Base-by-base conservation (phyloP, 2,888 invertebrate species). In the Zaprionus lineosus region DNA sequence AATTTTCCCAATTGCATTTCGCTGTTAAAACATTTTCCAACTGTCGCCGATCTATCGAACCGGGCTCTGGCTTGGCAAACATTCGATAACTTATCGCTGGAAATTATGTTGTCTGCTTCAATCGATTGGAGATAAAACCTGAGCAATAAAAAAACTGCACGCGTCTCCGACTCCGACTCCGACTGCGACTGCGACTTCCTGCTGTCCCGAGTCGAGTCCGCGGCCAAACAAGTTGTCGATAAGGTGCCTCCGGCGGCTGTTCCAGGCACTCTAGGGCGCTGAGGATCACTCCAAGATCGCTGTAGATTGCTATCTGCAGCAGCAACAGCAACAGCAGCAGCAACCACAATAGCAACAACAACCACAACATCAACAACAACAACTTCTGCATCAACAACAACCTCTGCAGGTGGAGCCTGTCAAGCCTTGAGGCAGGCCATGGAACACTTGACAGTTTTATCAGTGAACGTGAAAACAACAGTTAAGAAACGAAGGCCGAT, bases 41-140 rank as follows among this genome's bases (percentile, higher is more conserved):
- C 24, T 4, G n/a, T 1, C n/a, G 12, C 18, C 36, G 36, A 12
- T 59, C 24, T 18, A 21, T 37, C n/a, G n/a, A n/a, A n/a, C n/a
- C n/a, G n/a, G n/a, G n/a, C n/a, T n/a, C n/a, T n/a, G n/a, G n/a
- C n/a, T n/a, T n/a, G 24, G 26, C n/a, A 40, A 26, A n/a, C 1
- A 33, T 51, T 50, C 55, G 51, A 76, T 70, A 70, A 67, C 18
- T 61, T 76, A 81, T 67, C 74, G 60, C 31, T 11, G 43, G 60
- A 74, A 77, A 78, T 77, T 78, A 82, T 69, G 82, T 78, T 82
- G 82, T 72, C 57, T 74, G 52, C 61, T 53, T 77, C 72, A 74
- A 74, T 65, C 74, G 74, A 72, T 77, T 66, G 15, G 16, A 70
- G 70, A 69, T 69, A 70, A 37, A 46, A 43, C 15, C 60, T 4